These are phyloP conservation scores for Carassius carassius DNA, from an alignment of 2,113 vertebrate genomes.

Conservation along the genomic window DNA sequence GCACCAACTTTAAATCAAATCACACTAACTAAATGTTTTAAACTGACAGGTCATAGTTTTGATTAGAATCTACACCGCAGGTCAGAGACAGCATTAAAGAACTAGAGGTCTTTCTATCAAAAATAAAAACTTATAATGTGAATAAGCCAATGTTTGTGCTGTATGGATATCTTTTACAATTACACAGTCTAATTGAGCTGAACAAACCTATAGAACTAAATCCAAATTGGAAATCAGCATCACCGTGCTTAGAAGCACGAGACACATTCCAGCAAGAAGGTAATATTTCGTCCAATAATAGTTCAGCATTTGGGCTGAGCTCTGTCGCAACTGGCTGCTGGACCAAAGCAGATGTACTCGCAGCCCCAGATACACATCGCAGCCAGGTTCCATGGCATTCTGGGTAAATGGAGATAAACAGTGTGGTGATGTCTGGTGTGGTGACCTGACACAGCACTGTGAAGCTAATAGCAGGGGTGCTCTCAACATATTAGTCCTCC, in stretches of 20 bases:
- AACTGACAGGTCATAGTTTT: not conserved
- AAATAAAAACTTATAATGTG: not conserved
- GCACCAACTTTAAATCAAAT: not conserved
- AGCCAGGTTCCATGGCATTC: constrained; percentile 56
- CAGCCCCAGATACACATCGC: constrained; percentile 57
- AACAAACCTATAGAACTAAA: constrained; percentile 10
- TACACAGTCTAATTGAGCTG: constrained; percentile 20
- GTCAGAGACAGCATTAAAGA: not conserved
- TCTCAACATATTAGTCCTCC: constrained; percentile 69
- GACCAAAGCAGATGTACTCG: constrained; percentile 57
- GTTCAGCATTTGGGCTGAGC: constrained; percentile 44
- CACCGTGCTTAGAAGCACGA: not conserved
- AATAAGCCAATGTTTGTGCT: not conserved
- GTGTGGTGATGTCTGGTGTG: constrained; percentile 57
- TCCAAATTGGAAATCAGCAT: constrained; percentile 24
- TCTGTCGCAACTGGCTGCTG: constrained; percentile 43
- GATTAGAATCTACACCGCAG: not conserved
- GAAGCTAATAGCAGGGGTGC: constrained; percentile 57
- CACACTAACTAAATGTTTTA: not conserved
- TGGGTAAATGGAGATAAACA: constrained; percentile 68
- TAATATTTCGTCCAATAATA: constrained; percentile 49
- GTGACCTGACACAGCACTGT: constrained; percentile 70
- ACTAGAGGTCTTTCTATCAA: not conserved
- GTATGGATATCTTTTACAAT: not conserved
- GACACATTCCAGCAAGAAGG: constrained; percentile 1